These are phyloP conservation scores for Stenodema calcarata DNA, from an alignment of 2,888 invertebrate genomes.

Conservation along the genomic window DNA sequence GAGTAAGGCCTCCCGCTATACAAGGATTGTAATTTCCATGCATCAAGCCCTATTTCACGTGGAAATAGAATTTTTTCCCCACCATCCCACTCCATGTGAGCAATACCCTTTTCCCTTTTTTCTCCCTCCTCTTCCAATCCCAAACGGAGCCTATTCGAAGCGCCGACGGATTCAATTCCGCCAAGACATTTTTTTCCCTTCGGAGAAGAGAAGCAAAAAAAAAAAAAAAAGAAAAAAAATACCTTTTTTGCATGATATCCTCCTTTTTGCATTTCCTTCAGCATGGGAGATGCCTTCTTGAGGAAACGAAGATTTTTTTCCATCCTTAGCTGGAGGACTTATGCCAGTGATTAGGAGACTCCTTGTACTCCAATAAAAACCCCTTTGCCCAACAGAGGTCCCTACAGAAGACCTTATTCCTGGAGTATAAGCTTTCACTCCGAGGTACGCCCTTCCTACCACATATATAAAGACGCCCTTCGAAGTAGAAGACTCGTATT, in stretches of 20 bases:
- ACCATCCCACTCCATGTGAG: neutral
- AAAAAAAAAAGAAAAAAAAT: neutral
- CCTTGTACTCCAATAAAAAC: constrained; percentile 20
- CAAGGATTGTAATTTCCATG: constrained; percentile 41
- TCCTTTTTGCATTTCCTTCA: constrained; percentile 4
- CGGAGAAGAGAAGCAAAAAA: neutral
- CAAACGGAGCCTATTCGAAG: constrained; percentile 41
- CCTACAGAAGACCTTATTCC: neutral
- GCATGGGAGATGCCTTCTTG: neutral
- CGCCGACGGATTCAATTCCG: constrained; percentile 42
- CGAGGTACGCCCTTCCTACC: neutral
- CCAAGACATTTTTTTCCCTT: constrained; percentile 36
- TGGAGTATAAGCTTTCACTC: neutral
- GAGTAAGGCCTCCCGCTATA: neutral
- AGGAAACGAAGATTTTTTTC: neutral
- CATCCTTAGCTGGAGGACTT: neutral
- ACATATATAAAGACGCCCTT: constrained; percentile 26
- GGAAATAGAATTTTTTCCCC: constrained; percentile 29
- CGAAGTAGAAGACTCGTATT: constrained; percentile 26
- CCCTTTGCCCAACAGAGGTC: neutral
- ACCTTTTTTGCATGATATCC: constrained; percentile 40
- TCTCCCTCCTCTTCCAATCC: constrained; percentile 20
- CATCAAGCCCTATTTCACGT: constrained; percentile 43
- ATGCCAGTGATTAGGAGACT: constrained; percentile 31
- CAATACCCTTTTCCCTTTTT: neutral